These are phyloP conservation scores for Brevimyrus niger DNA, from an alignment of 2,113 vertebrate genomes.

Conservation along the genomic window DNA sequence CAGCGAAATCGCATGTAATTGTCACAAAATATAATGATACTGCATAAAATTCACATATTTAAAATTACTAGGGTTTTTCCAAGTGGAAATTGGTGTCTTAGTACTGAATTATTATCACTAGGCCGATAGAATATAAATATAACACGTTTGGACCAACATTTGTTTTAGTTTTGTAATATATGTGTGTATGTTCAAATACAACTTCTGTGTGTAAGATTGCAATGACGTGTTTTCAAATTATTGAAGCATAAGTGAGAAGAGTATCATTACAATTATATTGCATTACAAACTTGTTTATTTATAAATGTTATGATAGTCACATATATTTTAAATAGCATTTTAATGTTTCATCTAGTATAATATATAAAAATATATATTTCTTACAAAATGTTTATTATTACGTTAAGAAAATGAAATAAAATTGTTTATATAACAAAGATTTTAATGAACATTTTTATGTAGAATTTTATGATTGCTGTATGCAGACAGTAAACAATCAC, in stretches of 20 bases:
- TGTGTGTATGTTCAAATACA: not conserved
- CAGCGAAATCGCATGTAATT: not conserved
- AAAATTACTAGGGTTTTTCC: not conserved
- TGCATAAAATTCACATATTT: not conserved
- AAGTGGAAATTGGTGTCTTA: not conserved
- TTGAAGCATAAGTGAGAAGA: not conserved
- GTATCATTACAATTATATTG: not conserved
- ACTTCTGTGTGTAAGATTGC: not conserved
- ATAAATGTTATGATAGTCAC: not conserved
- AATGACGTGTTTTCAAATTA: not conserved
- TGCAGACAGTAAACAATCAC: not conserved
- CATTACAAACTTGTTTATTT: not conserved
- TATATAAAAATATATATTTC: not conserved
- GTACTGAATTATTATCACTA: not conserved
- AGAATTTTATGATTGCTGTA: not conserved
- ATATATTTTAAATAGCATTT: not conserved
- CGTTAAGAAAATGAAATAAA: not conserved
- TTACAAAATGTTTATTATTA: not conserved
- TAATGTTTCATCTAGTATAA: not conserved
- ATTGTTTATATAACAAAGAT: not conserved
- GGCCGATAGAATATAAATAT: not conserved
- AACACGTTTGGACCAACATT: not conserved
- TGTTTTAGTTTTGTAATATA: not conserved
- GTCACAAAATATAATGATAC: not conserved
- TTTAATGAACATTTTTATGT: not conserved